Evolutionary conservation across 2,797 vertebrate species (phyloP).

Genomic region (Gila robusta): DNA sequence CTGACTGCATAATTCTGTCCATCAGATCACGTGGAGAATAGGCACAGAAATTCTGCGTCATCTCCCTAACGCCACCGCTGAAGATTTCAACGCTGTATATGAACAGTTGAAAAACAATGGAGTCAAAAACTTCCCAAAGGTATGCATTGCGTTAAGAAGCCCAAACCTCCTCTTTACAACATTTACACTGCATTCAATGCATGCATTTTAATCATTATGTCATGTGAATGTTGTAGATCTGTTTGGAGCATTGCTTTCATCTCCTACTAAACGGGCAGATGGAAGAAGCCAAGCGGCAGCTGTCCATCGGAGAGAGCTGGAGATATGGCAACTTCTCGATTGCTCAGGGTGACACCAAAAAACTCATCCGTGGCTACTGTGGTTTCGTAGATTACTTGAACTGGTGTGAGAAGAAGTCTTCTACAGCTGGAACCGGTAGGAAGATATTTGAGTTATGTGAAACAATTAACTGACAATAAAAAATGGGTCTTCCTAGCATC

Average conservation of each 20-base stretch:
- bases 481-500: background rate
- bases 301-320: conserved; percentile 87
- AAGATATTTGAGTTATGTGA: background rate
- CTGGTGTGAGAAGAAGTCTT: conserved; percentile 83
- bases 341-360: conserved; percentile 76
- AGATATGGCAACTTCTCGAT: conserved; percentile 79
- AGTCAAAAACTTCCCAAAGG: conserved; percentile 85
- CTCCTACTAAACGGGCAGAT: conserved; percentile 82
- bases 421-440: conserved; percentile 75
- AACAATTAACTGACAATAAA: background rate
- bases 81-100: conserved; percentile 84
- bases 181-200: background rate
- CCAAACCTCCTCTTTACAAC: background rate
- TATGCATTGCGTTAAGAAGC: conserved; percentile 62
- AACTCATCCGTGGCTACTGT: conserved; percentile 87
- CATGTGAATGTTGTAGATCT: conserved; percentile 76
- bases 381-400: conserved; percentile 86
- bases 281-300: conserved; percentile 83
- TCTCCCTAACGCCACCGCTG: conserved; percentile 80
- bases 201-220: background rate
- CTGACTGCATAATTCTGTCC: background rate
- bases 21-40: conserved; percentile 87
- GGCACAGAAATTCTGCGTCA: conserved; percentile 89
- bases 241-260: conserved; percentile 88
- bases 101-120: conserved; percentile 89